Conservation (phyloP, 1,140 invertebrate species). For the Glossosoma conforme region DNA sequence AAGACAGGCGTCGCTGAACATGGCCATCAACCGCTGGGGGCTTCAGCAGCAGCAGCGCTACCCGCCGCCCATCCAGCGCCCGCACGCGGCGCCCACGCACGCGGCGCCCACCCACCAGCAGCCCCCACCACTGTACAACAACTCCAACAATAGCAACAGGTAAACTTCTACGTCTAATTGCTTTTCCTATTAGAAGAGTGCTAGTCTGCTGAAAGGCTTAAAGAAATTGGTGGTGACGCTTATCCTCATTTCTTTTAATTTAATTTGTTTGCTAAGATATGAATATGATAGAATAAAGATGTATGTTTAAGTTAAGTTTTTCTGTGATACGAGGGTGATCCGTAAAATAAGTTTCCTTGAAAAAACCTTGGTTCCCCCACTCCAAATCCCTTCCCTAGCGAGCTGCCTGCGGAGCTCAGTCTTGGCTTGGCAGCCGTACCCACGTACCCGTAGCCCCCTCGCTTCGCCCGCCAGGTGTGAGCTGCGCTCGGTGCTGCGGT, state of each 20-base stretch:
- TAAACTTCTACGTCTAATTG: not conserved
- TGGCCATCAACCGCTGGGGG: conserved; percentile 33
- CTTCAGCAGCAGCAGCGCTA: conserved; percentile 40
- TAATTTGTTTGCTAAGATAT: not conserved
- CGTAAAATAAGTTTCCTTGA: no score
- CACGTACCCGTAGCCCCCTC: no score
- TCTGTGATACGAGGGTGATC: not conserved
- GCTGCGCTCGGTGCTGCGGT: no score
- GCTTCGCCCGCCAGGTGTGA: no score
- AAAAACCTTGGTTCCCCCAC: no score
- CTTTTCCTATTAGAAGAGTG: not conserved
- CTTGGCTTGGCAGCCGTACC: no score
- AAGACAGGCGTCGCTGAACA: conserved; percentile 27
- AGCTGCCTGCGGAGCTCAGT: no score
- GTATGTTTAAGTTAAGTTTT: not conserved
- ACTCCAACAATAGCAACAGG: conserved; percentile 17
- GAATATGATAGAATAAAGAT: not conserved
- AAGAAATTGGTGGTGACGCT: not conserved
- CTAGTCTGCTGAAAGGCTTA: not conserved
- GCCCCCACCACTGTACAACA: conserved; percentile 16
- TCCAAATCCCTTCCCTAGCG: no score
- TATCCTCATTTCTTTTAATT: not conserved
- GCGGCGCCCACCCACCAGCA: conserved; percentile 13
- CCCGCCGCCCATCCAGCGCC: conserved; percentile 47
- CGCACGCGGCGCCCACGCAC: conserved; percentile 37